Percentiles rank a stretch among this genome's conserved stretches.
phyloP scores from a whole-genome alignment of 2,113 vertebrate species.

The Semnornis frantzii region DNA sequence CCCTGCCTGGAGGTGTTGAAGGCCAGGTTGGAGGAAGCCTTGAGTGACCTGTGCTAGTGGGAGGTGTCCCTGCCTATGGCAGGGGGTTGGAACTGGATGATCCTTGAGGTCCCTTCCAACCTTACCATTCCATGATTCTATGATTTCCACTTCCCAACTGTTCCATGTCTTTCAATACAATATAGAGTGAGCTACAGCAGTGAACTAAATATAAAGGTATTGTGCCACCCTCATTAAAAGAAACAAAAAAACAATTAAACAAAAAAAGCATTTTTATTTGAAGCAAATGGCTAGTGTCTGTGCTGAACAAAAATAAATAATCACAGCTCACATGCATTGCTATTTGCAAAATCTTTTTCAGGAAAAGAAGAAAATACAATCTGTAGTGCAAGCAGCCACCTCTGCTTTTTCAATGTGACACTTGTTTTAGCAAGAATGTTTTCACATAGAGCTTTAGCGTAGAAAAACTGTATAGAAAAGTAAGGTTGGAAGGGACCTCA shows the following conservation, averaged over 20 bases:
- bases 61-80: too few species aligned
- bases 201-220: neutral
- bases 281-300: neutral
- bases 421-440: neutral
- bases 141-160: neutral
- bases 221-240: neutral
- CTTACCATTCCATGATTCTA: neutral
- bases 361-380: neutral
- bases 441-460: neutral
- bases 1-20: too few species aligned
- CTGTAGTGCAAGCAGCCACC: neutral
- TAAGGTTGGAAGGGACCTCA: too few species aligned
- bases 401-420: neutral
- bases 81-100: too few species aligned
- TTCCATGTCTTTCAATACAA: neutral
- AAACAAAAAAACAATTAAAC: neutral
- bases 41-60: too few species aligned
- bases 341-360: neutral
- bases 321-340: neutral
- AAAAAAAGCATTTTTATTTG: neutral
- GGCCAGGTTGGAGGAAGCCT: too few species aligned
- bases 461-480: too few species aligned
- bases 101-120: neutral
- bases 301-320: neutral
- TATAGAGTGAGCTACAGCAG: neutral